Evolutionary conservation across 2,888 invertebrate species (phyloP).

Genomic region (Congeria kusceri): DNA sequence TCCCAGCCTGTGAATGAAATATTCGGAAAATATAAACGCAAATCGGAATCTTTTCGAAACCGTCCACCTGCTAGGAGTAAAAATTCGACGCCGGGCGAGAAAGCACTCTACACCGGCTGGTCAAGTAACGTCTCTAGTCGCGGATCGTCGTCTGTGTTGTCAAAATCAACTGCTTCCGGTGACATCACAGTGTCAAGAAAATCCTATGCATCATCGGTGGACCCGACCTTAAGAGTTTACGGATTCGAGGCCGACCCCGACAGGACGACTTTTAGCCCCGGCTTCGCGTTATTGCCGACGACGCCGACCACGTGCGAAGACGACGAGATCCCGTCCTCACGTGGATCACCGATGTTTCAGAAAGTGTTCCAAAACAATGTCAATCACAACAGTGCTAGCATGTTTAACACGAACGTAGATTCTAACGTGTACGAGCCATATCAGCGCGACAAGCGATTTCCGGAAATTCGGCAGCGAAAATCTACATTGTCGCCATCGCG

Average conservation of each 20-base stretch:
- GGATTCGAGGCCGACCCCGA: slow-evolving; percentile 43
- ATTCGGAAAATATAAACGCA: slow-evolving; percentile 67
- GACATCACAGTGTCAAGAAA: slow-evolving; percentile 11
- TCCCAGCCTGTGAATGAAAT: slow-evolving; percentile 73
- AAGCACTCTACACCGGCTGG: slow-evolving; percentile 67
- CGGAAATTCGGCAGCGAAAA: slow-evolving; percentile 43
- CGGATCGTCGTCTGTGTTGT: slow-evolving; percentile 25
- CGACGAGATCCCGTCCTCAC: slow-evolving; percentile 25
- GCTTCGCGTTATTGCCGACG: slow-evolving; percentile 50
- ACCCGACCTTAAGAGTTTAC: slow-evolving; percentile 19
- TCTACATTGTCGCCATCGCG: slow-evolving; percentile 44
- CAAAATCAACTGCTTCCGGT: slow-evolving; percentile 26
- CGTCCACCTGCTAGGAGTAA: slow-evolving; percentile 35
- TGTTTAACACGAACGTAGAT: slow-evolving; percentile 4
- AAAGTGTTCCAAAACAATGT: slow-evolving; percentile 30
- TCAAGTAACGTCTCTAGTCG: slow-evolving; percentile 61
- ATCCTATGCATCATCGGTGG: slow-evolving; percentile 24
- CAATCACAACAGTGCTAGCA: slow-evolving; percentile 11
- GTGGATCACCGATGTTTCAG: slow-evolving; percentile 39
- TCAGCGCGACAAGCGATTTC: slow-evolving; percentile 52
- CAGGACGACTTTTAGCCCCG: slow-evolving; percentile 18
- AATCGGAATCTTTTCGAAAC: slow-evolving; percentile 43
- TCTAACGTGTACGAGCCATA: slow-evolving; percentile 43
- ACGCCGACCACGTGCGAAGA: slow-evolving; percentile 23
- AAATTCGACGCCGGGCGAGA: slow-evolving; percentile 68